Evolutionary conservation across 30 jellyfish, hydroid and myxozoan species (phyloP).

Genomic region (Aurelia aurita): DNA sequence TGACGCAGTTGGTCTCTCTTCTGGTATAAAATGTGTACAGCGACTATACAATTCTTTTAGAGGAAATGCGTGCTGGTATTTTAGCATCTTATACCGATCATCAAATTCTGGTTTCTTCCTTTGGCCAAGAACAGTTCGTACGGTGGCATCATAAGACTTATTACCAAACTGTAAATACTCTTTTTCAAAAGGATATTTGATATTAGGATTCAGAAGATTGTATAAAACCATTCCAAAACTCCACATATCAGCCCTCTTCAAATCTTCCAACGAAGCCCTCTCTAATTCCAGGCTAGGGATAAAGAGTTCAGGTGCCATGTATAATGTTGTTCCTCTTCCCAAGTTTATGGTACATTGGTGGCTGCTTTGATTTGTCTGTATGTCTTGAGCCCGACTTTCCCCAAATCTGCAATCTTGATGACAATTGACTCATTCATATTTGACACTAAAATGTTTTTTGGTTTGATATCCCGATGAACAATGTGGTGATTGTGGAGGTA

Average conservation of each 20-base stretch:
- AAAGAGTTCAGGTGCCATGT: conserved; percentile 43
- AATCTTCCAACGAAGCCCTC: conserved; percentile 7
- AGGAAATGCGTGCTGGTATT: conserved; percentile 36
- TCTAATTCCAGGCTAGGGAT: conserved; percentile 23
- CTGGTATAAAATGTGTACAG: conserved; percentile 26
- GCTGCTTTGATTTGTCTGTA: conserved; percentile 11
- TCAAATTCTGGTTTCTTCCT: conserved; percentile 30
- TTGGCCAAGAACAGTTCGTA: neutral
- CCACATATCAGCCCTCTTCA: conserved; percentile 22
- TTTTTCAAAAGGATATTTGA: conserved; percentile 23
- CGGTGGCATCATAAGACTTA: conserved; percentile 26
- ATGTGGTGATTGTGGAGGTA: conserved; percentile 6
- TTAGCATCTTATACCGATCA: conserved; percentile 7
- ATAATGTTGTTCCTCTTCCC: conserved; percentile 26
- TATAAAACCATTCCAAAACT: conserved; percentile 29
- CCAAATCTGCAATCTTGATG: conserved; percentile 35
- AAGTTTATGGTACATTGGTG: conserved; percentile 15
- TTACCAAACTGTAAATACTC: conserved; percentile 20
- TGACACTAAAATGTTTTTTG: conserved; percentile 25
- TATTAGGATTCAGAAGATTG: conserved; percentile 25
- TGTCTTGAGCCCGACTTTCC: conserved; percentile 27
- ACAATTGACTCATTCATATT: conserved; percentile 24
- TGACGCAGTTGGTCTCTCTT: conserved; percentile 19
- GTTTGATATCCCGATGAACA: conserved; percentile 31
- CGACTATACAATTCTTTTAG: conserved; percentile 17